A percentile compares a stretch with the other conserved stretches of the same genome.
phyloP scores from a whole-genome alignment of 2,888 invertebrate genomes.

The Caradrina clavipalpis region DNA sequence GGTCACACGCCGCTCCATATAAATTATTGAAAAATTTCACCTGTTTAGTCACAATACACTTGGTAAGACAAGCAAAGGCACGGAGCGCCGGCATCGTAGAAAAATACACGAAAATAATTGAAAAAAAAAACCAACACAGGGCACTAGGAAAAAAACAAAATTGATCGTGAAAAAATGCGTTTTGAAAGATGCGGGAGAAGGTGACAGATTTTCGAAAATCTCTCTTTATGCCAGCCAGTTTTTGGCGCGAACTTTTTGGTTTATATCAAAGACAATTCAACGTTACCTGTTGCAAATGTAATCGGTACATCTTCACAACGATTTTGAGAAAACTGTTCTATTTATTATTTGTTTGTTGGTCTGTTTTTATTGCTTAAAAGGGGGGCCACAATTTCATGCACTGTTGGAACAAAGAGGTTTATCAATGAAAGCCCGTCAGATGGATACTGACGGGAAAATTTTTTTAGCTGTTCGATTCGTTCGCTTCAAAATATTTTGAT shows the following conservation, averaged over 20 bases:
- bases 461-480: not conserved
- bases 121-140: not conserved
- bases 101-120: not conserved
- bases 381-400: not conserved
- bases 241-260: conserved; percentile 1
- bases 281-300: conserved; percentile 4
- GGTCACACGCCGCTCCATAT: conserved; percentile 28
- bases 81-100: not conserved
- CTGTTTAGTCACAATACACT: conserved; percentile 18
- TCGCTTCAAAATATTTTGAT: conserved; percentile 5
- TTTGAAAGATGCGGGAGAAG: not conserved
- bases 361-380: not conserved
- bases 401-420: not conserved
- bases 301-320: conserved; percentile 9
- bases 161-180: not conserved
- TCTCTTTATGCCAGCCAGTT: not conserved
- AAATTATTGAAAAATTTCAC: conserved; percentile 28
- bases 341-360: not conserved
- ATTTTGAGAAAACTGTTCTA: not conserved
- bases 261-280: not conserved
- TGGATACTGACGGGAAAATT: not conserved
- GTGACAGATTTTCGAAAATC: not conserved
- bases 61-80: not conserved
- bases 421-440: not conserved
- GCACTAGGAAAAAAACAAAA: not conserved